Evolutionary conservation across 2,113 vertebrate genomes (phyloP), one percentile per base, ranked within the genome.

Genomic region (Misgurnus anguillicaudatus): DNA sequence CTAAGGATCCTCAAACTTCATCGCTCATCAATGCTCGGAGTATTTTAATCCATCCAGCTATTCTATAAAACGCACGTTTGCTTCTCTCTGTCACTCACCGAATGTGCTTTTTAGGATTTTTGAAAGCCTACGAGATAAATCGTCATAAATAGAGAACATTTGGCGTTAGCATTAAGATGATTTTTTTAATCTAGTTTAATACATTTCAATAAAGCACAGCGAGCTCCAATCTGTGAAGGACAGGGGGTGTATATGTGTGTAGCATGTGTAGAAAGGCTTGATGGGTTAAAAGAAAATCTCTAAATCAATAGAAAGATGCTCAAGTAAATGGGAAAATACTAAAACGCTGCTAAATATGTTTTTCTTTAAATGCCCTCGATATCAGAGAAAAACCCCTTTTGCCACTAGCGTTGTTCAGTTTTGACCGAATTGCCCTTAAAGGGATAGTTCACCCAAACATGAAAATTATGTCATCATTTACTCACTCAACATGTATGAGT

Each of bases 11-110:
- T 76, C 38, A 55, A 72, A 58, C 72, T 64, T 64, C 42, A 76
- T 76, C 19, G 60, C 42, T 76, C 74, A 76, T 76, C 61, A 64
- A 9, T 36, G 74, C 74, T 64, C 60, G 4, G 24, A 76, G 21
- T 19, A 42, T 51, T 76, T 76, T 76, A 76, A 76, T 64, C 74
- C 74, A 76, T 64, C 74, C 31, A 64, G 74, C 74, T 53, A 24
- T 76, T 76, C 74, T 76, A 76, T 36, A 14, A 53, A 42, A 65
- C 74, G 51, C 60, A 51, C 9, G 10, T 64, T 39, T 64, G 45
- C 45, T 60, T 21, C 24, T 13, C 14, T 10, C 47, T 51, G n/a
- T 64, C 39, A 7, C 74, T 53, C 45, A 53, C 57, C 0, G 1
- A 16, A 17, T 57, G 53, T 57, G n/a, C n/a, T 19, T 57, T 5